Evolutionary conservation across 2,113 vertebrate genomes (phyloP).

Genomic region (Solea solea): DNA sequence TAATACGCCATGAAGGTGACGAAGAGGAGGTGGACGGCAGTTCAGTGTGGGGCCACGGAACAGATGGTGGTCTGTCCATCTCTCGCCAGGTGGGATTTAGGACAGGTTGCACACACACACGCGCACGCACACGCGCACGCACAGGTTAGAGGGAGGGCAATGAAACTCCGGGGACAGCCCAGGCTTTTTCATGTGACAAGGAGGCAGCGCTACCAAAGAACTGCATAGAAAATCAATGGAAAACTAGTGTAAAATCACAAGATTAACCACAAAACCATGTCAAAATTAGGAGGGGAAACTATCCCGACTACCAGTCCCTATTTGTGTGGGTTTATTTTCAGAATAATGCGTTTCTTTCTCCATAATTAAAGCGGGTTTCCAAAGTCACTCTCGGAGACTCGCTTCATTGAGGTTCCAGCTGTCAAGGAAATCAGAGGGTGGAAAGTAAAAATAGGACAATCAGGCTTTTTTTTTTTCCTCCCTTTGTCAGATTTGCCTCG

Average conservation of each 20-base stretch:
- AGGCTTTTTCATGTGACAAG: background rate
- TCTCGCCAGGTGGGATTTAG: conserved; percentile 54
- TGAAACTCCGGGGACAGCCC: conserved; percentile 20
- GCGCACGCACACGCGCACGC: conserved; percentile 12
- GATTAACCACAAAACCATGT: background rate
- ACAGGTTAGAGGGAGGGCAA: conserved; percentile 52
- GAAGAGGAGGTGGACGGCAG: conserved; percentile 55
- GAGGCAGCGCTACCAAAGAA: background rate
- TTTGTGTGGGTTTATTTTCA: background rate
- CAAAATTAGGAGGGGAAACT: background rate
- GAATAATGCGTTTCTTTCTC: background rate
- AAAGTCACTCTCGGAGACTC: background rate
- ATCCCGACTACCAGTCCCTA: background rate
- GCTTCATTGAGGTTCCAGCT: background rate
- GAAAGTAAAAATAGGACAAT: background rate
- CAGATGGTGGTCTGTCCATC: conserved; percentile 74
- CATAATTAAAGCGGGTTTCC: background rate
- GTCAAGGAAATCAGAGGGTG: background rate
- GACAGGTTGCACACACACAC: conserved; percentile 43
- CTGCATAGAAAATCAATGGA: conserved; percentile 1
- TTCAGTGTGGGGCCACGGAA: conserved; percentile 48
- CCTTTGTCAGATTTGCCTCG: background rate
- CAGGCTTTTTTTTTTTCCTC: background rate
- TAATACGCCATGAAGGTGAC: conserved; percentile 33
- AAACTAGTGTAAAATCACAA: conserved; percentile 5